Base-by-base conservation (phyloP, 2,888 invertebrate species). In the Hydroisotoma schaefferi region DNA sequence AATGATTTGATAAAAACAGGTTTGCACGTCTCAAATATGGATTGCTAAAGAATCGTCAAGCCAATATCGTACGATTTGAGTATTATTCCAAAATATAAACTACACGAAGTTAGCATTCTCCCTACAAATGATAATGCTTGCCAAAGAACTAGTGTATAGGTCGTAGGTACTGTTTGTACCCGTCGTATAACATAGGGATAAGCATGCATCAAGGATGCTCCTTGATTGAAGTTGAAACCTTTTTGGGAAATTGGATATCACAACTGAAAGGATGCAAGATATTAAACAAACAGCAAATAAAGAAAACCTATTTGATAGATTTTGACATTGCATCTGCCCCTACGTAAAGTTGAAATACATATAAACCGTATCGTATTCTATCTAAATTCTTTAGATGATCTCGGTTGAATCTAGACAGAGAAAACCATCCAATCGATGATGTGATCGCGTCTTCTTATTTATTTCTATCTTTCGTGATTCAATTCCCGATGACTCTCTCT, bases 221-320 rank as follows among this genome's bases (percentile, higher is more conserved):
- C 55, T 51, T 66, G 68, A 68, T 68, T 68, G 68, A 68, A 68
- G 68, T 68, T 68, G 66, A 68, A 68, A 66, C 68, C 68, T 68
- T 68, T 68, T 66, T 68, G 59, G 62, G 66, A 68, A 68, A 68
- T 68, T 68, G 68, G 66, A 68, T 66, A 66, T 66, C 64, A 64
- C 55, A 62, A 62, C 58, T 61, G 62, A 64, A 66, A 62, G 68
- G 64, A 66, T 62, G 63, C 65, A 64, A 62, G 64, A 62, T 62
- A 62, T 62, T 61, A 65, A 65, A 68, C 68, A 68, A 68, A 68
- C 68, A 68, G 62, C 64, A 67, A 67, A 67, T 67, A 67, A 67
- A 67, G 63, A 59, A 65, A 68, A 57, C 57, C 59, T 65, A 61
- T 61, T 63, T 61, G 60, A 68, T 65, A 63, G 68, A 65, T 65